Base-by-base conservation (phyloP, 2,113 vertebrate genomes). In the Cyprichromis sp. region DNA sequence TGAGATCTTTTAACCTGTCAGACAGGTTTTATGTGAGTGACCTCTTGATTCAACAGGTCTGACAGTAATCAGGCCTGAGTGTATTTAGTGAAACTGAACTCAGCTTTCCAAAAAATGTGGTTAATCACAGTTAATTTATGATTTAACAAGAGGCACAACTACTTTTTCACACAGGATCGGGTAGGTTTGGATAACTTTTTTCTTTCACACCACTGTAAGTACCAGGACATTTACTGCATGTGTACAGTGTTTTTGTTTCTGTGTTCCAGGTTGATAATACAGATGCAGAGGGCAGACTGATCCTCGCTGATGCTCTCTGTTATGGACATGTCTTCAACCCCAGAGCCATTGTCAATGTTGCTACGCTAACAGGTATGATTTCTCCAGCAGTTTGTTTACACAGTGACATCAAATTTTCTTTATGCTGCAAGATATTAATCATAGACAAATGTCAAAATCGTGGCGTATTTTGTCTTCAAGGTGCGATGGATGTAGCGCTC, bases 301-400 rank as follows among this genome's bases (percentile, higher is more conserved):
- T 99, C 80, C 94, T 99, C 24, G 98, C 98, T 1, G 98, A 99
- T 19, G 98, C 98, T 0, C 98, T 99, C 52, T 98, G 97, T 88
- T 99, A 99, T 0, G 99, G 97, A 8, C 98, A 99, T 88, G 96
- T 12, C 66, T 99, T 99, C 91, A 97, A 97, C 36, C 97, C 98
- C 26, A 97, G 95, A 93, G 96, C 97, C 73, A 96, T 99, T 66
- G 95, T 99, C 85, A 97, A 99, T 79, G 98, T 97, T 7, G 98
- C 98, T 57, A 99, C 98, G 1, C 92, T 99, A 55, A 99, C 99
- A 96, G 98, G 98, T 99, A 92, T 55, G 47, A 68, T 59, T 84
- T 81, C 34, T 42, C 1, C 7, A 8, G 10, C 45, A 50, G 45
- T 31, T 78, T 17, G 26, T 78, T 45, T 19, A 31, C 42, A 45